Conservation (phyloP, 2,797 vertebrate genomes). For the Brachyrhaphis roseni region DNA sequence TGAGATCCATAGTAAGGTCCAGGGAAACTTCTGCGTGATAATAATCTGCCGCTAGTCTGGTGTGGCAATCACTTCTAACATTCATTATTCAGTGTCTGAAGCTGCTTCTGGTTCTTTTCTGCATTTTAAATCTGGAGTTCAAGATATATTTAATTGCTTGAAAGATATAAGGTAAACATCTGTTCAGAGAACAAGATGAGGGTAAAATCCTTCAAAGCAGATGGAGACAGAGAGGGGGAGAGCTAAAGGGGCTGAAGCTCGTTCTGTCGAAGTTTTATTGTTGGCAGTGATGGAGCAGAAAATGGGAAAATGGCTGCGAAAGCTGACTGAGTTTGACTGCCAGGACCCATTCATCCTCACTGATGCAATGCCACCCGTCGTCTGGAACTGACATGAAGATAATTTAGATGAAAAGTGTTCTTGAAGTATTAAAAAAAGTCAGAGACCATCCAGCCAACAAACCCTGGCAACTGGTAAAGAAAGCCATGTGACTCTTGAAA, state of each 20-base stretch:
- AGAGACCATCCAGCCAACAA: constrained; percentile 8
- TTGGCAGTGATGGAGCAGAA: constrained; percentile 36
- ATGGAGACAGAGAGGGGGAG: not conserved
- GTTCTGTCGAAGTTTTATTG: constrained; percentile 6
- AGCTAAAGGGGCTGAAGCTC: not conserved
- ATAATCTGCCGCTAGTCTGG: not conserved
- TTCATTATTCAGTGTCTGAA: constrained; percentile 2
- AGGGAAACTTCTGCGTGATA: not conserved
- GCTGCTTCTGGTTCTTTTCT: not conserved
- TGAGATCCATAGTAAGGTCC: not conserved
- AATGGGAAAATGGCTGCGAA: constrained; percentile 36
- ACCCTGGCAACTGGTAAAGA: not conserved
- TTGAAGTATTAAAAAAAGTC: constrained; percentile 4
- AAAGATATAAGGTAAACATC: constrained; percentile 18
- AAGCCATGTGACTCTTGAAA: not conserved
- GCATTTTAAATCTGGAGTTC: constrained; percentile 10
- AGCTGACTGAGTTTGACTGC: constrained; percentile 23
- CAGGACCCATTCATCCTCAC: constrained; percentile 22
- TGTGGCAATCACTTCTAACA: not conserved
- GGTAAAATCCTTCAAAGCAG: constrained; percentile 3
- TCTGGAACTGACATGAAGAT: constrained; percentile 1
- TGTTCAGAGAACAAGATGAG: constrained; percentile 3
- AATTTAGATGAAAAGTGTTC: constrained; percentile 20
- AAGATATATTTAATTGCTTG: constrained; percentile 12
- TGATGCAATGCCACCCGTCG: constrained; percentile 11